Base-by-base conservation (phyloP, 2,888 invertebrate genomes). In the Amphimallon solstitiale region DNA sequence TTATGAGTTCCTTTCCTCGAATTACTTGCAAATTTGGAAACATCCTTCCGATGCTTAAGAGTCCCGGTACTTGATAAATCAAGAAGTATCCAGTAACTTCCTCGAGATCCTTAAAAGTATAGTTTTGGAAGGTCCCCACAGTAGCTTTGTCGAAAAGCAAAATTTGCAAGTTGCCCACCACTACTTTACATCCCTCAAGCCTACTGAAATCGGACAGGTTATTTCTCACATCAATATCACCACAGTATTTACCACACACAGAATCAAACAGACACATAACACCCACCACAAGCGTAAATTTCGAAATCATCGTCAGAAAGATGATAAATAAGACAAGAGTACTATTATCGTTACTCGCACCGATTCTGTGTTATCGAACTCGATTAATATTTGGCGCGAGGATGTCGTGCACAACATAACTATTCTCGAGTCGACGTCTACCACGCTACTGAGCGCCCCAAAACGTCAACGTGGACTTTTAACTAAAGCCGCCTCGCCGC, bases 21-120 rank as follows among this genome's bases (percentile, higher is more conserved):
- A 97, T 95, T 56, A 96, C 89, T 21, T 91, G 85, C 72, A 97
- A 84, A 80, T 92, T 93, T 0, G 97, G 97, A 75, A 97, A 95
- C 51, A 97, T 82, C 51, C 86, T 81, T 0, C 87, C 85, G 1
- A 96, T 81, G 0, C 89, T 88, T 51, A 83, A 85, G 66, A 97
- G 79, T 0, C 89, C 90, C 15, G 84, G 84, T 1, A 92, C 90
- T 51, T 92, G 85, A 77, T 90, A 93, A 37, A 95, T 78, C 3
- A 94, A 83, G 23, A 97, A 80, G 78, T 89, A 93, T 19, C 92
- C 95, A 10, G 93, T 94, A 68, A 97, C 90, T 84, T 96, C 95
- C 62, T 88, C 85, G 0, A 97, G 84, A 70, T 90, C 84, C 0
- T 91, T 91, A 79, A 92, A 92, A 34, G 82, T 81, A n/a, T 76